Evolutionary conservation across 2,888 invertebrate genomes (phyloP).

Genomic region (Alcis repandata): DNA sequence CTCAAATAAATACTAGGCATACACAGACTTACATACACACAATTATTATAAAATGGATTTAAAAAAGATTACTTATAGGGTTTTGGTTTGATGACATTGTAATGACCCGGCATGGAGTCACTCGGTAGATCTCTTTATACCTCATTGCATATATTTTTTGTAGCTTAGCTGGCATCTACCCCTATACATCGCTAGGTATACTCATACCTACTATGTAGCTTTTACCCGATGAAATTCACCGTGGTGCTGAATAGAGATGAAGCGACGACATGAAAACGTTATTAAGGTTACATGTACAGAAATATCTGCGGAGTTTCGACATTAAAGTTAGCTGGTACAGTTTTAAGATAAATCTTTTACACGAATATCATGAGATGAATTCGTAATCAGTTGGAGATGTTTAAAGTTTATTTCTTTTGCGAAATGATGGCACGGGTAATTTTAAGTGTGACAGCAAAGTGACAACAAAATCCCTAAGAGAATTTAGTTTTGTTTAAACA

Average conservation of each 20-base stretch:
- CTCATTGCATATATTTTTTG: not conserved
- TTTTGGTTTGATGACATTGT: too few relatives aligned
- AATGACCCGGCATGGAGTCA: not conserved
- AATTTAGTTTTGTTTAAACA: not conserved
- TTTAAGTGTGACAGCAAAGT: not conserved
- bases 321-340: conserved; percentile 23
- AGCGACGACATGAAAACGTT: conserved; percentile 36
- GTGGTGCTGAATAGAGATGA: conserved; percentile 43
- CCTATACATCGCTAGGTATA: conserved; percentile 29
- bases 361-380: conserved; percentile 8
- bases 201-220: conserved; percentile 46
- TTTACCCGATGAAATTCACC: conserved; percentile 58
- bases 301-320: conserved; percentile 22
- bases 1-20: too few relatives aligned
- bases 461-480: too few relatives aligned
- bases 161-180: conserved; percentile 14
- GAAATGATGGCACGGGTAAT: not conserved
- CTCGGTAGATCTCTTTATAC: not conserved
- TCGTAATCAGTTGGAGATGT: not conserved
- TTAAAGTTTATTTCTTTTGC: not conserved
- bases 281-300: conserved; percentile 28
- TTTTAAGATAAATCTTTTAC: conserved; percentile 18
- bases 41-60: too few relatives aligned
- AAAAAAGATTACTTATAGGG: too few relatives aligned
- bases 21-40: too few relatives aligned